Conservation (phyloP, 2,113 vertebrate genomes). For the Tamias sibiricus region DNA sequence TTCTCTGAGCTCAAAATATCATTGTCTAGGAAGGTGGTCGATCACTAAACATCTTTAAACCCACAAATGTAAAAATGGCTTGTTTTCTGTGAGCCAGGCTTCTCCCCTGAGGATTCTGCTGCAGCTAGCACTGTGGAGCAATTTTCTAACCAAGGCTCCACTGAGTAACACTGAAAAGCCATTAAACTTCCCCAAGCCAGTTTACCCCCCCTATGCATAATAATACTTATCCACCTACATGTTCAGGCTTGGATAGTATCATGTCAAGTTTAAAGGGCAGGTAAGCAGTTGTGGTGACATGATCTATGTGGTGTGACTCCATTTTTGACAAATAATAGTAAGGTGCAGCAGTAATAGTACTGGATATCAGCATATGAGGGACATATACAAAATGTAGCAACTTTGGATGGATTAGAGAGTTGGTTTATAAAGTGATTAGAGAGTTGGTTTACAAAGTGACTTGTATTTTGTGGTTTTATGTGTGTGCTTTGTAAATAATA, state of each 20-base stretch:
- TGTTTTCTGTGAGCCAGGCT: not conserved
- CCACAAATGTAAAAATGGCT: constrained; percentile 28
- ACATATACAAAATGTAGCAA: not conserved
- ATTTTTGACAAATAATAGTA: not conserved
- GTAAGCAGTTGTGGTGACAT: not conserved
- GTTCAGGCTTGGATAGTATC: not conserved
- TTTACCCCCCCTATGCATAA: not conserved
- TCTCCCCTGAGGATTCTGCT: not conserved
- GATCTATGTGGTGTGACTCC: not conserved
- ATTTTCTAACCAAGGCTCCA: not conserved
- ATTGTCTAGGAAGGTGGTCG: not conserved
- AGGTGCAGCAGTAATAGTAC: not conserved
- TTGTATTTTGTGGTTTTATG: not conserved
- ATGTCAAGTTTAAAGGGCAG: not conserved
- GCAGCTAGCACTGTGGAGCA: not conserved
- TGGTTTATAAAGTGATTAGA: not conserved
- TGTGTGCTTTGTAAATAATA: not conserved
- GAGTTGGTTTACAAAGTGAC: too few species aligned
- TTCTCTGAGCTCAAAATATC: constrained; percentile 56
- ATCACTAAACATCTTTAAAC: constrained; percentile 38
- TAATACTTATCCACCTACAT: not conserved
- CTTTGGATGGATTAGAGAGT: not conserved
- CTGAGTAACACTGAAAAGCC: not conserved
- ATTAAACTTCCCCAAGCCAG: not conserved
- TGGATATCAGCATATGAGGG: not conserved